phyloP scores from a whole-genome alignment of 2,113 vertebrate genomes.

The Bufo bufo region DNA sequence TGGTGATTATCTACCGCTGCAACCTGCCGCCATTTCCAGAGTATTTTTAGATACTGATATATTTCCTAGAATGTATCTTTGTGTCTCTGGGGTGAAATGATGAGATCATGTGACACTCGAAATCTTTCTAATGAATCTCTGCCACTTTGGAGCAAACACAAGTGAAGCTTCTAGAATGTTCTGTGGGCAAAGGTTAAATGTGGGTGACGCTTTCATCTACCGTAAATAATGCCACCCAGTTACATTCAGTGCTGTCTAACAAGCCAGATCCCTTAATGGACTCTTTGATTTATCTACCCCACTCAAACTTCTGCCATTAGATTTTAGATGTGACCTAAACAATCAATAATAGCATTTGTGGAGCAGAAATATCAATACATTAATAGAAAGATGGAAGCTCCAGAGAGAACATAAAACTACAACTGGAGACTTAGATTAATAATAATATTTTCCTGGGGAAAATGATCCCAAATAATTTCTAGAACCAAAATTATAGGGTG shows the following conservation, averaged over 20 bases:
- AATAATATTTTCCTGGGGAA: too few relatives aligned
- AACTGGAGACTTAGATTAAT: too few relatives aligned
- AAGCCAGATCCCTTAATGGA: neutral
- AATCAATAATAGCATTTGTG: too few relatives aligned
- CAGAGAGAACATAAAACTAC: too few relatives aligned
- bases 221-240: neutral
- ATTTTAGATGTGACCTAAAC: too few relatives aligned
- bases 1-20: neutral
- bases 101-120: slow-evolving; percentile 1
- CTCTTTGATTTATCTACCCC: neutral
- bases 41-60: slow-evolving; percentile 28
- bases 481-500: too few relatives aligned
- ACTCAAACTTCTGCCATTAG: too few relatives aligned
- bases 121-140: neutral
- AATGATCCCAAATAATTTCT: too few relatives aligned
- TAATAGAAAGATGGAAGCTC: too few relatives aligned
- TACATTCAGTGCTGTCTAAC: neutral
- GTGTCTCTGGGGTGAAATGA: slow-evolving; percentile 5
- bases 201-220: neutral
- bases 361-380: too few relatives aligned
- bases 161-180: neutral
- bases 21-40: neutral
- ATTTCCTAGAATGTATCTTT: neutral
- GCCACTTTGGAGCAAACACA: neutral
- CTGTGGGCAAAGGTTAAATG: neutral